Evolutionary conservation across 2,797 vertebrate species (phyloP), one percentile per base, ranked within the genome.

Genomic region (Coilia nasus): DNA sequence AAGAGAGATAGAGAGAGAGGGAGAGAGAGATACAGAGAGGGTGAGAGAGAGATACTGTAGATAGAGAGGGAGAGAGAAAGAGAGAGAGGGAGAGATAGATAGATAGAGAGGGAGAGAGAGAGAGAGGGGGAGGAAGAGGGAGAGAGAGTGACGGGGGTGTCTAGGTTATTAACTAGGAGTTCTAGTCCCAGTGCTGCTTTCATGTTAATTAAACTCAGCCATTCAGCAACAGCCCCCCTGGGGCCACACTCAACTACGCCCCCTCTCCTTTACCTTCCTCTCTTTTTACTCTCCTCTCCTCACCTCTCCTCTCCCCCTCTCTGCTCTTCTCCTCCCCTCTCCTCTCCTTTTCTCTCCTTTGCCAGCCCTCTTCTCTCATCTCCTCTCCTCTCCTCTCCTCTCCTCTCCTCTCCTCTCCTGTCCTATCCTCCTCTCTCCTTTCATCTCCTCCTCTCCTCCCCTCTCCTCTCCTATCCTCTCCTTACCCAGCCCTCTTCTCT

Each of bases 191-290:
- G 89, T 88, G 81, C 90, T 87, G 83, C 85, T 88, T 44, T 82
- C 87, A 88, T 90, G 88, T 91, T 91, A 91, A 93, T 94, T 92
- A 93, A 92, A 92, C 85, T 87, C 90, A 93, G 89, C 92, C 91
- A 91, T 86, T 90, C 92, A 93, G 50, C 50, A 54, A 2, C 14
- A 60, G 90, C 87, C 91, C 92, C 92, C 93, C 21, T 5, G 92
- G 89, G 93, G 88, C 86, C 12, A 82, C 87, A 91, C 85, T 90
- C 60, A 5, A 83, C 87, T 90, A 91, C 91, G 88, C 86, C 85
- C 88, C 91, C 3, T 59, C 17, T 19, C 56, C 19, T 2, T 19
- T 60, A 3, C 59, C n/a, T 19, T 60, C 59, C 21, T 60, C n/a
- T 62, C n/a, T n/a, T n/a, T n/a, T n/a, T n/a, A n/a, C n/a, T n/a